Evolutionary conservation across 2,888 invertebrate species (phyloP).

Genomic region (Diploptera punctata): DNA sequence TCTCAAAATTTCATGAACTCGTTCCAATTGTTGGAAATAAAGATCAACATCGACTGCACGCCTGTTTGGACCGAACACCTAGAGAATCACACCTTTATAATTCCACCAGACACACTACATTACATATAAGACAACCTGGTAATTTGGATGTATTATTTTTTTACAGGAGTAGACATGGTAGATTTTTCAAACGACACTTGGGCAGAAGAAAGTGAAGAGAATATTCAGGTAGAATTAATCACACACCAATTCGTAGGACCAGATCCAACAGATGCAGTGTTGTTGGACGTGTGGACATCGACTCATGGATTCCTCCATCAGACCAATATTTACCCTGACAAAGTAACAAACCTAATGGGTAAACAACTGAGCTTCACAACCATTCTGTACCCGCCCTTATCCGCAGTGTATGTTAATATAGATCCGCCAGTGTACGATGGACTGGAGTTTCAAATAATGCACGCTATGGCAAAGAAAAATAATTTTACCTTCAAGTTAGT

Average conservation of each 20-base stretch:
- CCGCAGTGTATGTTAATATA: slow-evolving; percentile 49
- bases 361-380: slow-evolving; percentile 60
- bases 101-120: too few species aligned
- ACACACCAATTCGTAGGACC: slow-evolving; percentile 14
- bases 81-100: too few species aligned
- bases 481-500: slow-evolving; percentile 23
- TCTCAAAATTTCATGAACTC: too few species aligned
- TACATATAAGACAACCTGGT: too few species aligned
- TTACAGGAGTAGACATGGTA: too few species aligned
- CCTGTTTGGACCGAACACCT: too few species aligned
- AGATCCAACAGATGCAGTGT: background rate
- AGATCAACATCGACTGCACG: too few species aligned
- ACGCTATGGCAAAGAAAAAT: slow-evolving; percentile 53
- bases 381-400: slow-evolving; percentile 67
- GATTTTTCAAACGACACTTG: background rate
- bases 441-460: slow-evolving; percentile 59
- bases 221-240: slow-evolving; percentile 10
- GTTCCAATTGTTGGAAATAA: too few species aligned
- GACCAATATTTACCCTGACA: slow-evolving; percentile 58
- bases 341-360: slow-evolving; percentile 58
- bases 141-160: too few species aligned
- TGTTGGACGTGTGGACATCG: slow-evolving; percentile 58
- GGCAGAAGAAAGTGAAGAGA: too few species aligned
- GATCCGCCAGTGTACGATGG: slow-evolving; percentile 40
- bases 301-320: slow-evolving; percentile 51